phyloP scores from a whole-genome alignment of 2,888 invertebrate species.

The Caenorhabditis imperialis region DNA sequence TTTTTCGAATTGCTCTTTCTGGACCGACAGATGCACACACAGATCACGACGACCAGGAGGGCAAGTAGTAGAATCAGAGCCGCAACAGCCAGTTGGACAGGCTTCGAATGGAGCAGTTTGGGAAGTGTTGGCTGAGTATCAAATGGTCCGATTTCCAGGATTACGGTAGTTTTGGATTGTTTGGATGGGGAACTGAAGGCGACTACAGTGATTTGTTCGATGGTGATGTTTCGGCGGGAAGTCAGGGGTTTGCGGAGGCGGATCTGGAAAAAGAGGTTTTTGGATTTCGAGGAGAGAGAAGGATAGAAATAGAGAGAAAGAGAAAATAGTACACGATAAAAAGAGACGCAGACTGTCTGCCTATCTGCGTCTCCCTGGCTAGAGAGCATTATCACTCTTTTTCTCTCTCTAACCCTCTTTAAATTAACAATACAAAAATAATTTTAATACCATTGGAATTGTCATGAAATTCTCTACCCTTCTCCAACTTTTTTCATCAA shows the following conservation, averaged over 20 bases:
- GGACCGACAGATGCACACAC: conserved; percentile 50
- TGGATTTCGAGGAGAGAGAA: no score
- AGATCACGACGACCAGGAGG: conserved; percentile 82
- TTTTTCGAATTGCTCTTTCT: conserved; percentile 1
- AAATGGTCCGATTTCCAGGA: conserved; percentile 65
- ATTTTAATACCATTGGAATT: no score
- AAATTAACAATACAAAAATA: no score
- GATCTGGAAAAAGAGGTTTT: conserved; percentile 43
- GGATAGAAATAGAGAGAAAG: neutral
- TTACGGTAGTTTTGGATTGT: conserved; percentile 60
- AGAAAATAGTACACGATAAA: neutral
- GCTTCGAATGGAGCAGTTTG: conserved; percentile 43
- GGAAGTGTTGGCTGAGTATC: conserved; percentile 81
- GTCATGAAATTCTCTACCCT: no score
- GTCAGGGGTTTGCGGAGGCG: conserved; percentile 51
- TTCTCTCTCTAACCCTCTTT: no score
- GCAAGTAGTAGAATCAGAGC: conserved; percentile 82
- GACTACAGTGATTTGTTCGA: conserved; percentile 67
- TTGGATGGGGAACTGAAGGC: conserved; percentile 64
- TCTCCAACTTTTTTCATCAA: neutral
- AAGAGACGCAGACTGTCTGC: no score
- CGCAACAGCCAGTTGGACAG: conserved; percentile 85
- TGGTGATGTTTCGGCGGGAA: conserved; percentile 55
- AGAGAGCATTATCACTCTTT: neutral
- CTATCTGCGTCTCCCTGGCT: no score